These are phyloP conservation scores for Scomber scombrus DNA, from an alignment of 2,113 vertebrate species.

Conservation along the genomic window DNA sequence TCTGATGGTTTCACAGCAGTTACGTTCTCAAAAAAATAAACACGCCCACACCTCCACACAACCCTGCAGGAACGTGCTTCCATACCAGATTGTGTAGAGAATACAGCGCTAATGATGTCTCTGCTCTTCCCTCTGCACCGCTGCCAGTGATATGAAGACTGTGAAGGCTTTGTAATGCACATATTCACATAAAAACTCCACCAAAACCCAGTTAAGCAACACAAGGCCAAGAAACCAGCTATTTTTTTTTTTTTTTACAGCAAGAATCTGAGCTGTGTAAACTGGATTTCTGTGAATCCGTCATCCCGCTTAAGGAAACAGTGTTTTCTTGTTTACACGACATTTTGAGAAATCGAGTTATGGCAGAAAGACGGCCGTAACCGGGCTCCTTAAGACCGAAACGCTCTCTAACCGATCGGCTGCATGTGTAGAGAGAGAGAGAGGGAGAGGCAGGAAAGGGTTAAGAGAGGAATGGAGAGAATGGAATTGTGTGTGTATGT, in stretches of 20 bases:
- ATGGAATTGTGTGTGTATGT: slow-evolving; percentile 56
- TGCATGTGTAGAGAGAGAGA: too few species aligned
- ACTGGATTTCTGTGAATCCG: slow-evolving; percentile 5
- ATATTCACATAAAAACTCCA: background rate
- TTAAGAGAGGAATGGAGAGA: slow-evolving; percentile 75
- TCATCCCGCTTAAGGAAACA: background rate
- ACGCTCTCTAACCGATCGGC: background rate
- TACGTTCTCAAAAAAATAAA: too few species aligned
- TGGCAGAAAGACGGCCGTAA: slow-evolving; percentile 5
- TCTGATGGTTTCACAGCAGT: too few species aligned
- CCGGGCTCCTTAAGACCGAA: background rate
- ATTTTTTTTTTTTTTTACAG: too few species aligned
- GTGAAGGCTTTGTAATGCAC: background rate
- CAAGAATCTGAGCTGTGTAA: background rate
- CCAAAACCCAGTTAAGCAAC: background rate
- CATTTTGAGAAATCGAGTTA: slow-evolving; percentile 23
- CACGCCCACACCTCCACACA: too few species aligned
- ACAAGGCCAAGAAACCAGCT: background rate
- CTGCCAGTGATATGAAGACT: background rate
- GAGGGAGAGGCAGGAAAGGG: slow-evolving; percentile 72
- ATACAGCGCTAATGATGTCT: background rate
- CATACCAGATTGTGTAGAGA: too few species aligned
- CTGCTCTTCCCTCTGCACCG: background rate
- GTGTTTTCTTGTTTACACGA: slow-evolving; percentile 28
- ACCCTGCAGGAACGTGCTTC: too few species aligned